phyloP scores from a whole-genome alignment of 2,797 vertebrate genomes.

The Okamejei kenojei region DNA sequence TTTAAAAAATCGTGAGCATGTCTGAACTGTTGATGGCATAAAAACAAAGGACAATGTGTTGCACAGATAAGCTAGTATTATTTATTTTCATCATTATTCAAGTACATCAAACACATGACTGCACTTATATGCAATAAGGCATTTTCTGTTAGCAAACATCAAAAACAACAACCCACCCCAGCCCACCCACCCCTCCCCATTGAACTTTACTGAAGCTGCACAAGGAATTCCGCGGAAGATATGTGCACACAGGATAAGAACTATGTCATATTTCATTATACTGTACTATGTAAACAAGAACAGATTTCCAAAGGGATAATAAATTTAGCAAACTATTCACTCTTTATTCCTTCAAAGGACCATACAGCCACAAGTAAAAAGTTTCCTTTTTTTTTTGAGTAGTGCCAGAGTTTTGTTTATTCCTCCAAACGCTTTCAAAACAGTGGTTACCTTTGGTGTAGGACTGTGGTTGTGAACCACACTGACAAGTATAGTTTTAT shows the following conservation, averaged over 20 bases:
- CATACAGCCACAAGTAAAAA: constrained; percentile 11
- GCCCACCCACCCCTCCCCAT: background rate
- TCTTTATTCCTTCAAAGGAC: constrained; percentile 10
- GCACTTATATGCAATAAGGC: constrained; percentile 33
- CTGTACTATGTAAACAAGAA: constrained; percentile 31
- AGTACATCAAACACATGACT: constrained; percentile 37
- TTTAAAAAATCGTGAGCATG: background rate
- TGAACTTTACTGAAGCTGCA: background rate
- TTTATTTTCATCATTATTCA: constrained; percentile 39
- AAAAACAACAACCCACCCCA: background rate
- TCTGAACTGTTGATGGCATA: background rate
- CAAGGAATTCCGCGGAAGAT: constrained; percentile 23
- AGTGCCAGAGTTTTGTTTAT: constrained; percentile 23
- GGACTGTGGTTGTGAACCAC: constrained; percentile 7
- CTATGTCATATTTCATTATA: constrained; percentile 13
- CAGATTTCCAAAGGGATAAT: constrained; percentile 32
- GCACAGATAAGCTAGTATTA: constrained; percentile 36
- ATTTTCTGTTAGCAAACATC: constrained; percentile 33
- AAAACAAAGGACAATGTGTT: background rate
- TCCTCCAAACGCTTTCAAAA: background rate
- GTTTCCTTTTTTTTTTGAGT: background rate
- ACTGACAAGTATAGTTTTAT: background rate
- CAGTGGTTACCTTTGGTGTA: constrained; percentile 36
- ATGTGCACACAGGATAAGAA: background rate
- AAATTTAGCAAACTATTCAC: constrained; percentile 4